Base-by-base conservation (phyloP, 2,797 vertebrate genomes). In the Smutsia temminckii region DNA sequence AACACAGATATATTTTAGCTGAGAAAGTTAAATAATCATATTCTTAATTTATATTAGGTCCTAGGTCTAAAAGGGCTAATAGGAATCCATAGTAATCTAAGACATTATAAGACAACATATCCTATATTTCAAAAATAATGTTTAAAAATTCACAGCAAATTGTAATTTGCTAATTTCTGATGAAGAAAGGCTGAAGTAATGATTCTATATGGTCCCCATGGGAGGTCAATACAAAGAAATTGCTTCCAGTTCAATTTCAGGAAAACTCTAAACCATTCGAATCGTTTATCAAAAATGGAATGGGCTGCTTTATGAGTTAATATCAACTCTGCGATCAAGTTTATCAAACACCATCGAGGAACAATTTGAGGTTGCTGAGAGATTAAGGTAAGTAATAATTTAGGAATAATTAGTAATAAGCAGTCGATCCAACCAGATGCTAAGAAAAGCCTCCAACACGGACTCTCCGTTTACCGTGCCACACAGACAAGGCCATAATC, bases 381-480 rank as follows among this genome's bases (percentile, higher is more conserved):
- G 42, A 63, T 85, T 78, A 53, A 85, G 80, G 21, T 87, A 89
- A 92, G 59, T 53, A 64, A 85, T 59, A 80, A 88, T 68, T 89
- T 51, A 88, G 34, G 53, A 59, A 81, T 91, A 46, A 74, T 68
- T 78, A 79, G 3, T 25, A 91, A 88, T 46, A 71, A 72, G 40
- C 32, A 74, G 23, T 34, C 83, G 40, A 68, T 94, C 11, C 32
- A 78, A 77, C 55, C 34, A 78, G 34, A 80, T 59, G 23, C 37
- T 49, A n/a, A 27, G 11, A 88, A 92, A 49, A 88, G 10, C 74
- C 25, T 37, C 69, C 63, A 78, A 71, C 14, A 42, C 4, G 37
- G 46, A 46, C 3, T 55, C 63, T 85, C 32, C 59, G 40, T 63
- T 77, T 72, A 64, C 72, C 42, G 69, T 77, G 18, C 77, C 61